phyloP scores from a whole-genome alignment of 92 coral and sea anemone species.

The Diadumene lineata region DNA sequence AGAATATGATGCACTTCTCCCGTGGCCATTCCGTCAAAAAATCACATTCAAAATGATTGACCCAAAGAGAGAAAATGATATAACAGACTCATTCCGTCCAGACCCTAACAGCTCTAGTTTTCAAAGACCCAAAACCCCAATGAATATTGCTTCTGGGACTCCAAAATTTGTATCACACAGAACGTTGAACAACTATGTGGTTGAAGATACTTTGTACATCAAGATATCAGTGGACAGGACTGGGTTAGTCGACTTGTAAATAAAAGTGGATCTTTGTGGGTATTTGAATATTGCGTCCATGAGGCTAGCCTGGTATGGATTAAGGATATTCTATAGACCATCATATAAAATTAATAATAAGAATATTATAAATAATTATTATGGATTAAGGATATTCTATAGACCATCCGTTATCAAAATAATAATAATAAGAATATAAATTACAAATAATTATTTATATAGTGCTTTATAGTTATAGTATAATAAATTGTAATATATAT shows the following conservation, averaged over 20 bases:
- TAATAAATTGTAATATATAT: too few species aligned
- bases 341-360: too few species aligned
- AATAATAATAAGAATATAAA: too few species aligned
- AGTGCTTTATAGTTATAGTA: too few species aligned
- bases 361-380: too few species aligned
- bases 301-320: too few species aligned
- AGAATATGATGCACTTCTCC: slow-evolving; percentile 52
- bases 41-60: slow-evolving; percentile 50
- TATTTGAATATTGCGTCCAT: too few species aligned
- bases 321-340: too few species aligned
- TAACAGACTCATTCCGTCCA: slow-evolving; percentile 49
- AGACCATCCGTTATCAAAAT: too few species aligned
- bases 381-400: too few species aligned
- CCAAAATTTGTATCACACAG: slow-evolving; percentile 41
- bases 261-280: neutral
- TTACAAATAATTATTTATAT: too few species aligned
- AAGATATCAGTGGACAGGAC: slow-evolving; percentile 45
- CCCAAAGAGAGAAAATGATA: slow-evolving; percentile 35
- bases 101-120: slow-evolving; percentile 60
- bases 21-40: slow-evolving; percentile 69
- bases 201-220: slow-evolving; percentile 38
- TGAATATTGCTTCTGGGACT: slow-evolving; percentile 62
- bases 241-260: slow-evolving; percentile 33
- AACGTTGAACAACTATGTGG: slow-evolving; percentile 21
- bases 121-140: slow-evolving; percentile 45